Base-by-base conservation (phyloP, 64 coral and sea anemone genomes). In the Platygyra sinensis region DNA sequence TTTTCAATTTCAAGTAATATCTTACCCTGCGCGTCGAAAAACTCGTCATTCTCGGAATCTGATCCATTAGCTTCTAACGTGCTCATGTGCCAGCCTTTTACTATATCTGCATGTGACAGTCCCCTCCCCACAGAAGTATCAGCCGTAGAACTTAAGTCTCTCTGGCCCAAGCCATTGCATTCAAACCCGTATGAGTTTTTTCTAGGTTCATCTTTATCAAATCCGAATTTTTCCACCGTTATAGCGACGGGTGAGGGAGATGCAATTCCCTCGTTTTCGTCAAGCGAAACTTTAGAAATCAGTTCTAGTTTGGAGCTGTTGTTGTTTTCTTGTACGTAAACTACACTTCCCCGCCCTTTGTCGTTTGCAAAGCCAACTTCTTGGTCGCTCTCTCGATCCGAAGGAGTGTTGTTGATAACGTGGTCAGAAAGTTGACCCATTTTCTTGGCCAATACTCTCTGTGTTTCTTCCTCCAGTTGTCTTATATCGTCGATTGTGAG, bases 1-100 rank as follows among this genome's bases (percentile, higher is more conserved):
- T n/a, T n/a, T n/a, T n/a, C n/a, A n/a, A n/a, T n/a, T n/a, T n/a
- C n/a, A n/a, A n/a, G n/a, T n/a, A n/a, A 30, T 46, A 38, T 51
- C 79, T 59, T 83, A 99, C 97, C 97, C 91, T 94, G 85, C 10
- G 97, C 97, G 80, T 99, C 97, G 69, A 99, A 99, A 51, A 99
- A 99, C 49, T 99, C 97, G 2, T 91, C 89, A 75, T 98, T 87
- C 59, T 90, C 95, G 3, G 95, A 93, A n/a, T 88, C 72, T 6
- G 95, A 94, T 20, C 95, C 88, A 13, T 78, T 24, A 24, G 93
- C 89, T 65, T 93, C 87, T 49, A 99, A 84, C 17, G 91, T 93
- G 10, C 80, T 87, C 78, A 99, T 93, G 10, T 89, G 91, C 90
- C 94, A 99, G 3, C 91, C 91, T 49, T 90, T 93, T 8, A 89